Conservation (phyloP, 1,140 invertebrate species). For the Meloidogyne exigua region DNA sequence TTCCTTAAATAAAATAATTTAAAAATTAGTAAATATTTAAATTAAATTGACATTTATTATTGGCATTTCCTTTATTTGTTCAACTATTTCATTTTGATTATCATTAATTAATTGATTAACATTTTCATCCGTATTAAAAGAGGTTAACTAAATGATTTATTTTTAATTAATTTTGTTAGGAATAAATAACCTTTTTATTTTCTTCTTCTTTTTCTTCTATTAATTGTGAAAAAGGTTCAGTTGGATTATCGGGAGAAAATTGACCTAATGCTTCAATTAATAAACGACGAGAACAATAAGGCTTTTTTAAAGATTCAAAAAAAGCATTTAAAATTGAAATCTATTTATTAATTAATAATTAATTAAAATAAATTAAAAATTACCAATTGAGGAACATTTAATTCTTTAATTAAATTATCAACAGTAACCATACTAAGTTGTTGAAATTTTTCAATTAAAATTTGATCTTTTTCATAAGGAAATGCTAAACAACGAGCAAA, state of each 20-base stretch:
- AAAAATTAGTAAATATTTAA: background rate
- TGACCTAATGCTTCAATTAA: slow-evolving; percentile 42
- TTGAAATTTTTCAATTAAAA: slow-evolving; percentile 39
- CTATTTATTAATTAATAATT: slow-evolving; percentile 33
- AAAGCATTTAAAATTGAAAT: slow-evolving; percentile 41
- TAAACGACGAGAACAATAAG: slow-evolving; percentile 35
- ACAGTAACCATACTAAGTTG: slow-evolving; percentile 32
- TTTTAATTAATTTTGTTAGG: background rate
- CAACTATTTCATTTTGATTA: slow-evolving; percentile 1
- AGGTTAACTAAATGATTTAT: background rate
- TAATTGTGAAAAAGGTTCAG: background rate
- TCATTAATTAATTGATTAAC: background rate
- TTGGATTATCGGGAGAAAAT: slow-evolving; percentile 44
- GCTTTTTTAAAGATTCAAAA: slow-evolving; percentile 40
- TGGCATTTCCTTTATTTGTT: background rate
- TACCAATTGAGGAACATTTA: slow-evolving; percentile 44
- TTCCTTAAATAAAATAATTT: slow-evolving; percentile 1
- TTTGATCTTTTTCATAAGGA: slow-evolving; percentile 47
- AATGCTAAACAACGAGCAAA: slow-evolving; percentile 44
- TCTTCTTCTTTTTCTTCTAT: background rate
- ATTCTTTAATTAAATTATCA: slow-evolving; percentile 23
- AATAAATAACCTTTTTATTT: background rate
- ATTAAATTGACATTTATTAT: slow-evolving; percentile 3
- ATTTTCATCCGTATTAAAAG: background rate
- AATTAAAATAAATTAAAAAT: background rate